Conservation (phyloP, 2,888 invertebrate species). For the Hirtodrosophila histrioides region DNA sequence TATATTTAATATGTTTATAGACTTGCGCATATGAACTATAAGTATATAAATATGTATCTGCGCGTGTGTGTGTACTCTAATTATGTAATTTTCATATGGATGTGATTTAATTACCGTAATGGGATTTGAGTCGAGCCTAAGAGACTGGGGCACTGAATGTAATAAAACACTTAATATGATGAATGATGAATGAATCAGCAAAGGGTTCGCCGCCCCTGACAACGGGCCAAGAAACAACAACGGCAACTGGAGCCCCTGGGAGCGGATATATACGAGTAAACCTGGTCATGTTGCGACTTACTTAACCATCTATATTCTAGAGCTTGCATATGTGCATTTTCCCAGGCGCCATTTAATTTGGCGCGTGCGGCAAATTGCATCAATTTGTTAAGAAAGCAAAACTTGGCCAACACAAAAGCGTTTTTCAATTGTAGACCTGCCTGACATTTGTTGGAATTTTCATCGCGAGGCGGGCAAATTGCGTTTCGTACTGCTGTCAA, state of each 20-base stretch:
- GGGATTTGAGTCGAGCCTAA: conserved; percentile 77
- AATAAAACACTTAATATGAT: conserved; percentile 84
- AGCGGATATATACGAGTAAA: not conserved
- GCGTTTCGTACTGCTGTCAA: conserved; percentile 73
- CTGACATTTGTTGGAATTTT: conserved; percentile 51
- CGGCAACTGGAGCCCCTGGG: conserved; percentile 11
- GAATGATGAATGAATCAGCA: conserved; percentile 79
- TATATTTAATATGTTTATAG: conserved; percentile 84
- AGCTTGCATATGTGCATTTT: conserved; percentile 58
- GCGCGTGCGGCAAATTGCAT: conserved; percentile 73
- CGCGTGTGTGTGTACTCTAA: conserved; percentile 62
- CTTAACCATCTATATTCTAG: not conserved
- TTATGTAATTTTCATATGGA: conserved; percentile 83
- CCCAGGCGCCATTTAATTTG: conserved; percentile 66
- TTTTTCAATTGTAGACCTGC: conserved; percentile 23
- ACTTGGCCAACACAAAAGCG: conserved; percentile 48
- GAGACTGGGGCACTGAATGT: conserved; percentile 63
- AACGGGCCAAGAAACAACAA: not conserved
- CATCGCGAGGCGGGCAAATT: conserved; percentile 47
- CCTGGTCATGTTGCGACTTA: not conserved
- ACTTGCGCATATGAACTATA: conserved; percentile 67
- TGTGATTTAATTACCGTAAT: conserved; percentile 84
- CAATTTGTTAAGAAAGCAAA: conserved; percentile 70
- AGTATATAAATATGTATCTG: conserved; percentile 39
- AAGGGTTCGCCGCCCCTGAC: conserved; percentile 58